Evolutionary conservation across 2,113 vertebrate species (phyloP), one percentile per base, ranked within the genome.

Genomic region (Ageneiosus marmoratus): DNA sequence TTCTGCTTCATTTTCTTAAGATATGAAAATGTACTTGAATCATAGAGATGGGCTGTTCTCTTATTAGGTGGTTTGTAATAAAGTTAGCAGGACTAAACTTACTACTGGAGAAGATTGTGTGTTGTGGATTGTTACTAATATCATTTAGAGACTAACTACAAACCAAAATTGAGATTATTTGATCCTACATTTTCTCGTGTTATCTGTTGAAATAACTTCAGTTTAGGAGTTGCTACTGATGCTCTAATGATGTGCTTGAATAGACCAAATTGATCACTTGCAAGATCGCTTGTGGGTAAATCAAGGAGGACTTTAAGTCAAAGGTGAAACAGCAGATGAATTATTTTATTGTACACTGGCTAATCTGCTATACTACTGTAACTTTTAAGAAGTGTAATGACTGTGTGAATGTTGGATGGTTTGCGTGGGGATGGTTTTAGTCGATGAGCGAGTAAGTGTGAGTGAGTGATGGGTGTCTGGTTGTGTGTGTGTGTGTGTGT

Each of bases 301-400:
- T 85, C 80, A 80, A 88, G 90, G 86, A 85, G 51, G 88, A 91
- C 84, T 88, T 89, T 81, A 87, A 69, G 62, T 79, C n/a, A 87
- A 82, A 82, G 69, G 89, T 92, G 91, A 96, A 95, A 96, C 93
- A 92, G 91, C 93, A 93, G 93, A 92, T 95, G 92, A 91, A 93
- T 95, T 96, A 94, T 98, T 96, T 96, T 94, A 94, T 95, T 95
- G 93, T 96, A 97, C 97, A 98, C 97, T 98, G 98, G 96, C 97
- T 98, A 96, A 96, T 94, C 94, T 96, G 96, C 95, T 96, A 95
- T 95, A 97, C 96, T 95, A 97, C 97, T 98, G 97, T 98, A 97
- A 96, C 95, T 97, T 95, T 90, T 91, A 94, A 83, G 79, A 91
- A 94, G 90, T 94, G 96, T 95, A 94, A 93, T 92, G 91, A 95